These are phyloP conservation scores for Burhinus oedicnemus DNA, from an alignment of 2,113 vertebrate genomes.

Conservation along the genomic window DNA sequence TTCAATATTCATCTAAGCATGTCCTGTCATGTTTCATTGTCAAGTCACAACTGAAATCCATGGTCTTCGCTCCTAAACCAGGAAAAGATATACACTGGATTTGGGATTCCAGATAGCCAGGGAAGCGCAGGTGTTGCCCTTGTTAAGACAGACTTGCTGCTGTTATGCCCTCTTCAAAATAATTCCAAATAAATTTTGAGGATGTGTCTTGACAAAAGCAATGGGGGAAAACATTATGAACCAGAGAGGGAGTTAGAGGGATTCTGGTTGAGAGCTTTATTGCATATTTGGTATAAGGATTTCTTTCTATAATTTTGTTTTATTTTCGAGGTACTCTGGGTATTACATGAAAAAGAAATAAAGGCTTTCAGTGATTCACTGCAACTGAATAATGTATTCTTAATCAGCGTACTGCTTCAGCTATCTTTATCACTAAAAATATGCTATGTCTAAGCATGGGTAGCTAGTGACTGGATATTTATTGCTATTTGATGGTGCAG, in stretches of 20 bases:
- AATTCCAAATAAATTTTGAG: background rate
- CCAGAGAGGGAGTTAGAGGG: background rate
- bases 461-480: background rate
- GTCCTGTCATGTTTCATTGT: background rate
- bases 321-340: background rate
- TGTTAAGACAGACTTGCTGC: background rate
- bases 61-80: background rate
- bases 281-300: background rate
- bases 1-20: constrained; percentile 23
- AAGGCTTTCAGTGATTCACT: background rate
- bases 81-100: background rate
- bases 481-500: background rate
- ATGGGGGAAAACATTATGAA: background rate
- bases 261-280: background rate
- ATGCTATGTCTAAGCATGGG: background rate
- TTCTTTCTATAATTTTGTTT: background rate
- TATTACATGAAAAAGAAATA: background rate
- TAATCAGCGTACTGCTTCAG: background rate
- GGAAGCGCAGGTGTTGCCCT: background rate
- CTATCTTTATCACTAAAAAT: background rate
- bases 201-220: background rate
- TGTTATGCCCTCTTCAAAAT: background rate
- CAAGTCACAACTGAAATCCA: background rate
- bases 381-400: background rate
- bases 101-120: background rate